Evolutionary conservation across 1,140 invertebrate genomes (phyloP), one percentile per base, ranked within the genome.

Genomic region (Aricia agestis): DNA sequence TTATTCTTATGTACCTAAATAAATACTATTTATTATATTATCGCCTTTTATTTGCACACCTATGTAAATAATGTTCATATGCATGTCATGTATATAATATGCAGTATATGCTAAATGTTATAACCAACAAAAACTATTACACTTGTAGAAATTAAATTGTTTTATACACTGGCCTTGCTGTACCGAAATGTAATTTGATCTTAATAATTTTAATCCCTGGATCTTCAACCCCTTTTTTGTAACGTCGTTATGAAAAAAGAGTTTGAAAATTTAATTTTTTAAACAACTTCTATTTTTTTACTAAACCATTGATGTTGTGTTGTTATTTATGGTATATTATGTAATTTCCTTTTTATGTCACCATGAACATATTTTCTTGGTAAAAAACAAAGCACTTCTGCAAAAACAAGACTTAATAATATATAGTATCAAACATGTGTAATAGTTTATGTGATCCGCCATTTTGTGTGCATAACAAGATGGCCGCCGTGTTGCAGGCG

Each of bases 391-490:
- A 36, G 36, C 9, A 36, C 36, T 36, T 1, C 36, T 36, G 6
- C 32, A 32, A 32, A 32, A 6, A 36, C 36, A n/a, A n/a, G n/a
- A n/a, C n/a, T n/a, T n/a, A n/a, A n/a, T n/a, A n/a, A n/a, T 36
- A 9, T 36, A 9, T 5, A 36, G 5, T 32, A 32, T 45, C 13
- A 52, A 15, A 15, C 45, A 63, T 3, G 59, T 63, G 59, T 63
- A 63, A 59, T 42, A 57, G 42, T 32, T 25, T 66, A 25, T 32
- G 31, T 80, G 78, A 78, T 78, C 79, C 70, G 70, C 78, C 79
- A 84, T 83, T 83, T 86, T 77, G 83, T 91, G 87, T 89, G 86
- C 86, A 91, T 91, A 91, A 91, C 82, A 89, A 87, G 79, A 84
- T 84, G 85, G 81, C 80, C 78, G 84, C 78, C 79, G 74, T 75